Conservation (phyloP, 2,113 vertebrate genomes). For the Otis tarda region DNA sequence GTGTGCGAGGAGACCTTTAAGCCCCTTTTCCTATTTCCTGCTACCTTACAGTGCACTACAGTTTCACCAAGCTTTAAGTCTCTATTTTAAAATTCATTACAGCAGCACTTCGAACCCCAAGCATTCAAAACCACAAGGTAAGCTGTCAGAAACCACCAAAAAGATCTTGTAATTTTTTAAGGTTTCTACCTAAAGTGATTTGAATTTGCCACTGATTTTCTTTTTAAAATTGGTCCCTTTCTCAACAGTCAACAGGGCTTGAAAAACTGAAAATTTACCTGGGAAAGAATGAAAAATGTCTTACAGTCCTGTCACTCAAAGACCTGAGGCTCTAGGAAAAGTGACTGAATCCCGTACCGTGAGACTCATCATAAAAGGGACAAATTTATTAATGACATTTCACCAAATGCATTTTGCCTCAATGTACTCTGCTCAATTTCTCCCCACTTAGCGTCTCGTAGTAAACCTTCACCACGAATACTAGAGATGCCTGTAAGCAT, state of each 20-base stretch:
- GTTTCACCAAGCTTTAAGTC: background rate
- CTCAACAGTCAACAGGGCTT: background rate
- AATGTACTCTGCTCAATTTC: background rate
- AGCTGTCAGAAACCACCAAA: conserved; percentile 17
- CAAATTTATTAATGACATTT: background rate
- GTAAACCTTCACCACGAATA: background rate
- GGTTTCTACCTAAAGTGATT: background rate
- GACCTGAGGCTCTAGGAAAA: background rate
- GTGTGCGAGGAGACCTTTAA: background rate
- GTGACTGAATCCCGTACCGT: background rate
- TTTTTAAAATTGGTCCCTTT: background rate
- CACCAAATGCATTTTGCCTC: background rate
- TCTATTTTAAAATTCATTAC: conserved; percentile 29
- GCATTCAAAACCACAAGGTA: conserved; percentile 2
- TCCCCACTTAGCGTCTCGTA: background rate
- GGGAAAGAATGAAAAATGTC: background rate
- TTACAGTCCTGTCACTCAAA: background rate
- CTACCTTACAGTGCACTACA: background rate
- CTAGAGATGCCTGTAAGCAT: background rate
- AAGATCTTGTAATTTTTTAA: background rate
- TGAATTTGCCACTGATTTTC: background rate
- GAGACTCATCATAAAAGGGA: background rate
- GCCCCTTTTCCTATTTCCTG: background rate
- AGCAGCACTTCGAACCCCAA: background rate
- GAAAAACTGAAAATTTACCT: background rate